phyloP scores from a whole-genome alignment of 2,113 vertebrate genomes.

The Thalassoma bifasciatum region DNA sequence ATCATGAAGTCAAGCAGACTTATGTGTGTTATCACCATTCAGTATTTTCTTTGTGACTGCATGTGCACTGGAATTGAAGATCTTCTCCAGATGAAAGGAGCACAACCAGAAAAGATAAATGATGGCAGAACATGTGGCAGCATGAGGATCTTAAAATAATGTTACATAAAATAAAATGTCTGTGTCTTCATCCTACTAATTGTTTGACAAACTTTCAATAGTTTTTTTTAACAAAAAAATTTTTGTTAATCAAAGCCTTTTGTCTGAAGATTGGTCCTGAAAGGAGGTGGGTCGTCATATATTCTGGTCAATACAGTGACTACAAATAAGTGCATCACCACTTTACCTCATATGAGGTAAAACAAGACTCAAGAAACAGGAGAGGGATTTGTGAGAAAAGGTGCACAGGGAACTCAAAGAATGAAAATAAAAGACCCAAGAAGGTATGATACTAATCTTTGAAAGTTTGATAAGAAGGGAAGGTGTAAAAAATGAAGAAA shows the following conservation, averaged over 20 bases:
- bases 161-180: too few species aligned
- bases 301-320: too few species aligned
- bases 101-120: constrained; percentile 7
- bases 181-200: too few species aligned
- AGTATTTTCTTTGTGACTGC: background rate
- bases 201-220: too few species aligned
- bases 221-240: too few species aligned
- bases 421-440: background rate
- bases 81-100: constrained; percentile 20
- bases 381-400: background rate
- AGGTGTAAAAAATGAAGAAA: constrained; percentile 18
- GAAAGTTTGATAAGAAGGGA: background rate
- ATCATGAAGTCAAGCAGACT: constrained; percentile 39
- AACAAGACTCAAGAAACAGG: background rate
- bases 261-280: too few species aligned
- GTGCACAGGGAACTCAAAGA: background rate
- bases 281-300: too few species aligned
- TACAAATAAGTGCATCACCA: too few species aligned
- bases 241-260: too few species aligned
- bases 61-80: background rate
- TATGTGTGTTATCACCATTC: background rate
- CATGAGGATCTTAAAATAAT: background rate
- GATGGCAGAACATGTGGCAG: background rate
- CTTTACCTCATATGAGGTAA: too few species aligned
- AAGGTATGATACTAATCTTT: constrained; percentile 1